phyloP scores from a whole-genome alignment of 2,888 invertebrate species.

The Tenodera sinensis region DNA sequence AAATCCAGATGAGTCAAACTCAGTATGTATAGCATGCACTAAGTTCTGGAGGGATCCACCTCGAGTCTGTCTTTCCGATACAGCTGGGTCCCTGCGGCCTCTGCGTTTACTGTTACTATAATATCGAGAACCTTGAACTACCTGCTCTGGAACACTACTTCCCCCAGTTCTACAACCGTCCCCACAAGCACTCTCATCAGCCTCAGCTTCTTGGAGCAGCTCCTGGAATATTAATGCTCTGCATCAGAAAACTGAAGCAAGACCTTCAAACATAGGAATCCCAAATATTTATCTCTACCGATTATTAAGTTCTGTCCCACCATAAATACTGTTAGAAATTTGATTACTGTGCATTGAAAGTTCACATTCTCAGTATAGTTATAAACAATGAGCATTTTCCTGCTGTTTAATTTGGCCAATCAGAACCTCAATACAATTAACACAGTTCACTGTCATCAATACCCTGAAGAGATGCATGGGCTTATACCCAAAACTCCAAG shows the following conservation, averaged over 20 bases:
- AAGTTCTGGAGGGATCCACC: constrained; percentile 57
- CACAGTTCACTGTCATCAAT: too few relatives aligned
- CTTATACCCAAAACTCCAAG: too few relatives aligned
- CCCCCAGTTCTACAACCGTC: constrained; percentile 36
- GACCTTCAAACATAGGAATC: neutral
- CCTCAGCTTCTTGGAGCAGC: constrained; percentile 72
- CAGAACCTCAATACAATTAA: too few relatives aligned
- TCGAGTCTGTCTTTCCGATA: constrained; percentile 53
- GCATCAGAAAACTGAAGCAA: neutral
- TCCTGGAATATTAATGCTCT: constrained; percentile 51
- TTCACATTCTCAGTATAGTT: too few relatives aligned
- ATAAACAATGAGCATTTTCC: too few relatives aligned
- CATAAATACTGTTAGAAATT: neutral
- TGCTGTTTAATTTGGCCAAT: too few relatives aligned
- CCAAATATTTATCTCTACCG: neutral
- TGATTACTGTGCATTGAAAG: neutral
- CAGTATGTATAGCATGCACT: constrained; percentile 41
- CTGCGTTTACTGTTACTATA: constrained; percentile 47
- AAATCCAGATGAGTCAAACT: constrained; percentile 24
- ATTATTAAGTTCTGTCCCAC: neutral
- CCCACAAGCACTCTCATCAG: constrained; percentile 53
- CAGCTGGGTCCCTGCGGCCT: constrained; percentile 40
- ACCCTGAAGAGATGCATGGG: too few relatives aligned
- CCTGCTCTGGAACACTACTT: neutral
- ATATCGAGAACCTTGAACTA: constrained; percentile 17